phyloP scores from a whole-genome alignment of 2,888 invertebrate species.

The Cyclophora punctaria region DNA sequence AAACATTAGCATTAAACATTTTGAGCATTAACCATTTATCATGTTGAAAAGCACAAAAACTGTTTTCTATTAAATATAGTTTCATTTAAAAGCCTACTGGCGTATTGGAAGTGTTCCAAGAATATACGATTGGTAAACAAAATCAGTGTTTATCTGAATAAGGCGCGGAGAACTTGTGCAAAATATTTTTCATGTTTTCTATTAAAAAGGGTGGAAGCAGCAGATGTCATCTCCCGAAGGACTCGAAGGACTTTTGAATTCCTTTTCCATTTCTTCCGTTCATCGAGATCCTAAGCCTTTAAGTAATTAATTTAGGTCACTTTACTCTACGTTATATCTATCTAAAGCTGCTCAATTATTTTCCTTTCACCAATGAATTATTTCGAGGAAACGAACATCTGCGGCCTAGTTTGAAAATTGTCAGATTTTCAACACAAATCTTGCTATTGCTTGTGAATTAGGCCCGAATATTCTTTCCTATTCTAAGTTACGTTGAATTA shows the following conservation, averaged over 20 bases:
- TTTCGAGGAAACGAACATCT: slow-evolving; percentile 7
- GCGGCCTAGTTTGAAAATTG: neutral
- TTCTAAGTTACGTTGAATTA: too few relatives aligned
- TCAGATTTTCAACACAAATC: neutral
- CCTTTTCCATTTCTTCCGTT: too few relatives aligned
- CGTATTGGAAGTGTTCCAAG: neutral
- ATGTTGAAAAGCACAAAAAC: neutral
- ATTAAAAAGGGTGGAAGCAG: too few relatives aligned
- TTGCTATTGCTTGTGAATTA: too few relatives aligned
- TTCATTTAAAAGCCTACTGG: neutral
- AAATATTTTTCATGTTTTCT: too few relatives aligned
- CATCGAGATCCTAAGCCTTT: neutral
- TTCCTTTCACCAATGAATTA: slow-evolving; percentile 3
- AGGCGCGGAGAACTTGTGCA: too few relatives aligned
- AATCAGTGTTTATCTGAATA: too few relatives aligned
- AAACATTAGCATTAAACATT: too few relatives aligned
- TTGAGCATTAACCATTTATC: neutral
- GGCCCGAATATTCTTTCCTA: too few relatives aligned
- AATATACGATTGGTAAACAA: neutral
- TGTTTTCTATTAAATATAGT: neutral
- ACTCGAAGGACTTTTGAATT: neutral
- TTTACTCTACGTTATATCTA: neutral
- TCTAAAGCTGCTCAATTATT: neutral
- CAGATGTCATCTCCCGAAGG: too few relatives aligned
- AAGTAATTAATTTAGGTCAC: slow-evolving; percentile 4